phyloP scores from a whole-genome alignment of 1,140 invertebrate genomes.

The Halictus rubicundus region DNA sequence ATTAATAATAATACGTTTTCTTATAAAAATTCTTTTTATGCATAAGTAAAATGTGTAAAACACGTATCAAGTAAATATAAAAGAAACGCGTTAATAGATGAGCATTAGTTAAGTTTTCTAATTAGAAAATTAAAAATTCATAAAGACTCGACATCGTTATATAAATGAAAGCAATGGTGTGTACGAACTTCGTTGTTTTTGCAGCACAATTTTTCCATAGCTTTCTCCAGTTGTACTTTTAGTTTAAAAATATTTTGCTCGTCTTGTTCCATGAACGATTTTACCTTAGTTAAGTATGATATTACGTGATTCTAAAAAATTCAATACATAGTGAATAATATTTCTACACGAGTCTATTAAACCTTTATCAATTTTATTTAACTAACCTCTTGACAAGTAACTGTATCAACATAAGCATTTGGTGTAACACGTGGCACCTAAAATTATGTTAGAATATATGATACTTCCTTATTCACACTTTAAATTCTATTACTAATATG shows the following conservation, averaged over 20 bases:
- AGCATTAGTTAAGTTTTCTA: not conserved
- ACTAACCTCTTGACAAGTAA: conserved; percentile 38
- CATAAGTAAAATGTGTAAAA: not conserved
- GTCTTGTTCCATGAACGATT: conserved; percentile 63
- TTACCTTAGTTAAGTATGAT: conserved; percentile 57
- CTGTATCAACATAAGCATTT: conserved; percentile 24
- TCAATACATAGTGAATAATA: conserved; percentile 13
- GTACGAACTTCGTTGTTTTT: conserved; percentile 37
- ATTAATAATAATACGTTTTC: conserved; percentile 30
- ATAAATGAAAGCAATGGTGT: not conserved
- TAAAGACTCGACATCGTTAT: not conserved
- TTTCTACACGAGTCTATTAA: not conserved
- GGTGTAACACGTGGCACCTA: conserved; percentile 31
- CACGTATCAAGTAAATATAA: not conserved
- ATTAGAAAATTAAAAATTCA: not conserved
- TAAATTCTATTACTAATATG: not conserved
- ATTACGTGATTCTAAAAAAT: conserved; percentile 64
- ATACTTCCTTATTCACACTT: not conserved
- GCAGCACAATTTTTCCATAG: conserved; percentile 53
- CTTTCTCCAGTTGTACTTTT: conserved; percentile 61
- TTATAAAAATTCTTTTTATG: not conserved
- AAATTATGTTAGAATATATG: conserved; percentile 31
- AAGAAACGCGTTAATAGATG: conserved; percentile 3
- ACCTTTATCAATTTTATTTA: conserved; percentile 12
- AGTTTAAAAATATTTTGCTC: conserved; percentile 58